Conservation (phyloP, 1,140 invertebrate species). For the Cataglyphis hispanica region DNA sequence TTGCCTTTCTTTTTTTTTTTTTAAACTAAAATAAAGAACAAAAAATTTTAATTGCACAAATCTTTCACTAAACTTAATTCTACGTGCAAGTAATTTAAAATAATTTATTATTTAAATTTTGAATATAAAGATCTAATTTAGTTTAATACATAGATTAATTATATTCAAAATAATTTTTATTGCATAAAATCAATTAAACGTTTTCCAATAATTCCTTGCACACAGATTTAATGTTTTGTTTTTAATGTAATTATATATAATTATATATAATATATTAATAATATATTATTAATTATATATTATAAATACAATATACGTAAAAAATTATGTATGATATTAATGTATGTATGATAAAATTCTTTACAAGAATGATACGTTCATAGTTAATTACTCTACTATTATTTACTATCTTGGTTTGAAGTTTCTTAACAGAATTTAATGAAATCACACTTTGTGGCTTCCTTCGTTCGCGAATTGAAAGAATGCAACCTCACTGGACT, state of each 20-base stretch:
- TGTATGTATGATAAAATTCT: no score
- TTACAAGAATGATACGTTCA: background rate
- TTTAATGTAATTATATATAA: background rate
- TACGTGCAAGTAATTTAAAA: background rate
- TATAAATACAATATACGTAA: background rate
- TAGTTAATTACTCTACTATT: background rate
- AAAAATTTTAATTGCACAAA: background rate
- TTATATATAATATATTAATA: background rate
- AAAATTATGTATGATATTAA: background rate
- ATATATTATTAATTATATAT: slow-evolving; percentile 10
- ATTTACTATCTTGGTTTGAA: background rate
- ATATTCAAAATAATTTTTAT: background rate
- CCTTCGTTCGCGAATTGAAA: background rate
- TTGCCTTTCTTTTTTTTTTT: background rate
- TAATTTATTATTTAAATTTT: background rate
- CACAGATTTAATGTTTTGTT: background rate
- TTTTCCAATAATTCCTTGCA: background rate
- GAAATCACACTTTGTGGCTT: slow-evolving; percentile 34
- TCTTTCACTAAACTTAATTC: background rate
- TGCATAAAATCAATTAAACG: background rate
- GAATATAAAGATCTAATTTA: background rate
- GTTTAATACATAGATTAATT: background rate
- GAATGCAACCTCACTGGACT: slow-evolving; percentile 50
- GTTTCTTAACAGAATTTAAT: background rate
- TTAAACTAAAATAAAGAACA: background rate